phyloP scores from a whole-genome alignment of 2,113 vertebrate species.

The Myrmecophaga tridactyla region DNA sequence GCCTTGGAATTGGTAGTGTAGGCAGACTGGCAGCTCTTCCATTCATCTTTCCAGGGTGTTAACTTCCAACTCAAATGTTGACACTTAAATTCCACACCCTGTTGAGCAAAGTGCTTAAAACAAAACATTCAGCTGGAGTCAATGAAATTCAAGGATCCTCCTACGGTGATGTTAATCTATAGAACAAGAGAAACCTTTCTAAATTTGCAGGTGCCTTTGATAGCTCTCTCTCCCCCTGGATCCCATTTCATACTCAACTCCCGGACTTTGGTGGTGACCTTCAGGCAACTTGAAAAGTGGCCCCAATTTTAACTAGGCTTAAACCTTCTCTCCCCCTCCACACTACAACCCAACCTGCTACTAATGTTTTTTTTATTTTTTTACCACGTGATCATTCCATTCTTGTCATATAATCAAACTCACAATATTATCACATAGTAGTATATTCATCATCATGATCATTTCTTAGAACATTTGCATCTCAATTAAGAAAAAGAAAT shows the following conservation, averaged over 20 bases:
- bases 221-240: conserved; percentile 7
- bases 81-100: conserved; percentile 60
- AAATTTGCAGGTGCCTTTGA: conserved; percentile 55
- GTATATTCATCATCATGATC: too few relatives aligned
- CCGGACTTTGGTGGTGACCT: neutral
- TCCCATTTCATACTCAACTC: conserved; percentile 21
- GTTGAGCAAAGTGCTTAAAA: conserved; percentile 65
- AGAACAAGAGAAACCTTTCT: conserved; percentile 45
- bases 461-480: too few relatives aligned
- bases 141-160: conserved; percentile 66
- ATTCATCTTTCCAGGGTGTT: conserved; percentile 63
- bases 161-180: neutral
- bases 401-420: too few relatives aligned
- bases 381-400: too few relatives aligned
- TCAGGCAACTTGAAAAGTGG: conserved; percentile 38
- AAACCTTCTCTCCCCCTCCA: neutral
- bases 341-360: neutral
- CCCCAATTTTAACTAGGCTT: neutral
- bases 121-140: conserved; percentile 43
- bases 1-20: neutral
- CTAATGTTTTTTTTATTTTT: too few relatives aligned
- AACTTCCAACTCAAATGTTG: conserved; percentile 41
- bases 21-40: neutral
- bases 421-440: too few relatives aligned
- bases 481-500: too few relatives aligned